These are phyloP conservation scores for Corella eumyota DNA, from an alignment of 23 tunicate species.

Conservation along the genomic window DNA sequence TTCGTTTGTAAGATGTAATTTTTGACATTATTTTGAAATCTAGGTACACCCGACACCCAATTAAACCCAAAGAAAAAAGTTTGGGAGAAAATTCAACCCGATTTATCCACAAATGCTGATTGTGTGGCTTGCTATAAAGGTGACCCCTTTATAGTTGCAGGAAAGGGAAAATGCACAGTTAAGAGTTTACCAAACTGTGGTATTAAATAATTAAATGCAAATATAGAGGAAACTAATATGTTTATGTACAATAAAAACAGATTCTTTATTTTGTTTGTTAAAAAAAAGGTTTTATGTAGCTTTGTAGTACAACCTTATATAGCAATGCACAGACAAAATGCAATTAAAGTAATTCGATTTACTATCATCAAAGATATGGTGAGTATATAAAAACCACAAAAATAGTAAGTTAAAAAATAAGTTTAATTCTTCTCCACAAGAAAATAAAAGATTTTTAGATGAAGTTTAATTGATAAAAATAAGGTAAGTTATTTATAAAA, in stretches of 20 bases:
- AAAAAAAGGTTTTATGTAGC: too few species aligned
- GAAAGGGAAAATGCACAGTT: conserved; percentile 80
- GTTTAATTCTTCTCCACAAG: too few species aligned
- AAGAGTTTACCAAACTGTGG: conserved; percentile 43
- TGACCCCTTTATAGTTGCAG: conserved; percentile 56
- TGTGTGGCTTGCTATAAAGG: conserved; percentile 88
- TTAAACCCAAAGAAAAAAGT: conserved; percentile 92
- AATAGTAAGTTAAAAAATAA: too few species aligned
- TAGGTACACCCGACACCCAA: conserved; percentile 69
- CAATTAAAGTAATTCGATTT: too few species aligned
- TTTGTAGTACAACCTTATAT: too few species aligned
- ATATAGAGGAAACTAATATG: background rate
- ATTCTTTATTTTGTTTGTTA: too few species aligned
- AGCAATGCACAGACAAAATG: too few species aligned
- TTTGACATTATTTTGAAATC: background rate
- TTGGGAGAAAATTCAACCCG: conserved; percentile 80
- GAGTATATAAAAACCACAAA: too few species aligned
- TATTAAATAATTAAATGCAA: conserved; percentile 34
- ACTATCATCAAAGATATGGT: too few species aligned
- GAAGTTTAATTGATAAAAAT: too few species aligned
- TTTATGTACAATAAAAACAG: background rate
- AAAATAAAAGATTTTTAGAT: too few species aligned
- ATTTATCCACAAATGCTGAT: conserved; percentile 51
- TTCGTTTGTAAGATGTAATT: background rate
- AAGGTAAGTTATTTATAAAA: too few species aligned